Conservation (phyloP, 2,113 vertebrate genomes). For the Baryphthengus martii region DNA sequence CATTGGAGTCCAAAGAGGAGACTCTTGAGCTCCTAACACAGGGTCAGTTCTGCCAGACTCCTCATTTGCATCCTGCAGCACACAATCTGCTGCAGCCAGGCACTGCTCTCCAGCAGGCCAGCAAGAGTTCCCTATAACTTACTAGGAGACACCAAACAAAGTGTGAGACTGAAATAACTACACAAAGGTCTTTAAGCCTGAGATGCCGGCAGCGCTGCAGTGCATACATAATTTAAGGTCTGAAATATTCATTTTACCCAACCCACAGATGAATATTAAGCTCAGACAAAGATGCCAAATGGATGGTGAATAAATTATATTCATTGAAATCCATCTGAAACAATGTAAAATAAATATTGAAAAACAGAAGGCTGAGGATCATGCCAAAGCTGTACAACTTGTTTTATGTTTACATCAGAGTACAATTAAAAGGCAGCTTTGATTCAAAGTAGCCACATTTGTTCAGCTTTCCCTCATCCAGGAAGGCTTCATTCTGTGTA, state of each 20-base stretch:
- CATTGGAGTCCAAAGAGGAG: not conserved
- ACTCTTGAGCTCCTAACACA: not conserved
- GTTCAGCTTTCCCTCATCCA: not conserved
- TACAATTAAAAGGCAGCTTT: not conserved
- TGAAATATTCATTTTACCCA: conserved; percentile 19
- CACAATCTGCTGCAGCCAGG: not conserved
- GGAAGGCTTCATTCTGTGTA: not conserved
- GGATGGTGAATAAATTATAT: not conserved
- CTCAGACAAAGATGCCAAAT: not conserved
- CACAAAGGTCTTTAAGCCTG: not conserved
- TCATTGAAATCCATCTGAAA: not conserved
- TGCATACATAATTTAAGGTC: not conserved
- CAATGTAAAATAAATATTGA: not conserved
- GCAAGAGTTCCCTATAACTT: not conserved
- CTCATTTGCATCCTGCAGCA: accelerated
- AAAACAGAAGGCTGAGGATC: not conserved
- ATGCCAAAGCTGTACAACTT: not conserved
- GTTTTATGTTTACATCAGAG: not conserved
- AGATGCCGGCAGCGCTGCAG: not conserved
- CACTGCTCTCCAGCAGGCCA: not conserved
- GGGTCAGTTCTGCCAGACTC: not conserved
- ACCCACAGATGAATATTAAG: not conserved
- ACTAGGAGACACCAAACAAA: not conserved
- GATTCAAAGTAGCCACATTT: not conserved
- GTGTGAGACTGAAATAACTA: not conserved